Evolutionary conservation across 2,797 vertebrate species (phyloP), one percentile per base, ranked within the genome.

Genomic region (Sebastes matsubarae): DNA sequence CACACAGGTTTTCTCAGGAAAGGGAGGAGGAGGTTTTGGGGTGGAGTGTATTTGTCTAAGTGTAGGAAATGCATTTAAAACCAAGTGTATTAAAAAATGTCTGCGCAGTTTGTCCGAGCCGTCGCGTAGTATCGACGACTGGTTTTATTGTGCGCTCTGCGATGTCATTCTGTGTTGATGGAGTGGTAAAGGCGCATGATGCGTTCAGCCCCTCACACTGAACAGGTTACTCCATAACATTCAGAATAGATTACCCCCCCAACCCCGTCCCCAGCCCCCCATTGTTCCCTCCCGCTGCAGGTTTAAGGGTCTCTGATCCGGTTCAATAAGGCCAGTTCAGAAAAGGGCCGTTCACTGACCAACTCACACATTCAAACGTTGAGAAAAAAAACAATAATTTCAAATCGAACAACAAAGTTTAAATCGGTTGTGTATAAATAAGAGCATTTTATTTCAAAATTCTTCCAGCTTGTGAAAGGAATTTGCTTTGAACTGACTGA

Each of bases 171-270:
- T 91, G 90, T 88, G 91, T 88, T 87, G 91, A 92, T 90, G 91
- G 90, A 92, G 90, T 77, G 78, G 89, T 87, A 93, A 93, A 92
- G 92, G 92, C 89, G 91, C 76, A 66, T 92, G 86, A 92, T 88
- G 90, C 54, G 87, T 94, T 93, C 94, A 93, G 92, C 87, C 86
- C 72, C 83, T 92, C 88, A 81, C 85, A 88, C 92, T 92, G 93
- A 94, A 95, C 93, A 91, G 79, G 80, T 84, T 89, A 88, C 93
- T 95, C 89, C 87, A 88, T 92, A 94, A 96, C 95, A 96, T 96
- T 96, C 96, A 96, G 92, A 93, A 90, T 80, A 91, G 87, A 81
- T 89, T 36, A 65, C 77, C 20, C 77, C 27, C 9, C 20, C 79
- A 71, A 1, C 81, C 8, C 75, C 27, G 5, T 18, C 20, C 20